Conservation (phyloP, 2,113 vertebrate genomes). For the Archocentrus centrarchus region DNA sequence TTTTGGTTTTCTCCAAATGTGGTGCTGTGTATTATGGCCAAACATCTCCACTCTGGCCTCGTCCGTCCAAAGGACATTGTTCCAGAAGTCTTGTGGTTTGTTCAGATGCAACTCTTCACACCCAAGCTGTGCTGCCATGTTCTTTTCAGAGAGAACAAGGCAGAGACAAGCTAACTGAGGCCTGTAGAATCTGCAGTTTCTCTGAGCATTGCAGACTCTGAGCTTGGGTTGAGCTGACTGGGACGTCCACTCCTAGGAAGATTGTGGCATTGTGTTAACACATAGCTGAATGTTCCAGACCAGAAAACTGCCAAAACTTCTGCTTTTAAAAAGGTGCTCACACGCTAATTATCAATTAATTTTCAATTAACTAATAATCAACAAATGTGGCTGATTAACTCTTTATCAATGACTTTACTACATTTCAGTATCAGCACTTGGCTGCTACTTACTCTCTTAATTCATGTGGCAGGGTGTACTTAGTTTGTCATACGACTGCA, state of each 20-base stretch:
- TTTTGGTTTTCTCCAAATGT: neutral
- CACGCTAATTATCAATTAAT: neutral
- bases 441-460: neutral
- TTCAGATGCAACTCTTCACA: neutral
- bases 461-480: neutral
- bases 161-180: neutral
- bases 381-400: neutral
- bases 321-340: neutral
- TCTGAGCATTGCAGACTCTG: conserved; percentile 4
- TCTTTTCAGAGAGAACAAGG: conserved; percentile 1
- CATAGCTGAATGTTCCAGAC: conserved; percentile 5
- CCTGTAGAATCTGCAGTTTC: conserved; percentile 14
- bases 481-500: neutral
- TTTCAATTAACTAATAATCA: neutral
- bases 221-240: neutral
- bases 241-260: conserved; percentile 1
- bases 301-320: conserved; percentile 3
- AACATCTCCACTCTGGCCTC: neutral
- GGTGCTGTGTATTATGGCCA: neutral
- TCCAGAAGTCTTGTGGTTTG: conserved; percentile 1
- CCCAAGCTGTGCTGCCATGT: neutral
- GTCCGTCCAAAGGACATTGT: neutral
- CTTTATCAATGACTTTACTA: neutral
- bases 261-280: conserved; percentile 11
- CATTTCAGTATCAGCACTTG: neutral